Percentiles rank a stretch among this genome's conserved stretches.
Evolutionary conservation across 2,113 vertebrate species (phyloP).

Genomic region (Thamnaconus septentrionalis): DNA sequence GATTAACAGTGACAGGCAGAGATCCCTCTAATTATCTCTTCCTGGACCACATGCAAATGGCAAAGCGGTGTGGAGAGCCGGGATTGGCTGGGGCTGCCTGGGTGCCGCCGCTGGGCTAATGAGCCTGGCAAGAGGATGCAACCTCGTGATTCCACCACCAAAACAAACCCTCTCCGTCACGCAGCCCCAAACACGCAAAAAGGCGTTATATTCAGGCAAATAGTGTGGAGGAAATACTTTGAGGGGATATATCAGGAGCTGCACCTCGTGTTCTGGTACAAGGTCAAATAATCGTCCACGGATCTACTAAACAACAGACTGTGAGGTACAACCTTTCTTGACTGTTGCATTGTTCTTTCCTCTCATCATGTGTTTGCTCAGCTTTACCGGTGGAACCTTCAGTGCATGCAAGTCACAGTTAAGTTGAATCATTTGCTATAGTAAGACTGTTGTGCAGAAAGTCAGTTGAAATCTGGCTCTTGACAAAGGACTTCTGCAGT

Average conservation of each 20-base stretch:
- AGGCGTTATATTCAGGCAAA: constrained; percentile 12
- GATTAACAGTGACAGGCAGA: constrained; percentile 84
- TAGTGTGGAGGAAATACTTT: neutral
- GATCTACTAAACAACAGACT: too few species aligned
- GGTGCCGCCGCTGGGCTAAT: constrained; percentile 60
- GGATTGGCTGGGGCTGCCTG: constrained; percentile 64
- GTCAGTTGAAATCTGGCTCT: constrained; percentile 57
- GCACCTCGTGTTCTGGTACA: too few species aligned
- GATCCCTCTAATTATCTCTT: constrained; percentile 81
- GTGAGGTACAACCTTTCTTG: too few species aligned
- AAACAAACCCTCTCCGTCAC: constrained; percentile 38
- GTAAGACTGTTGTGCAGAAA: constrained; percentile 49
- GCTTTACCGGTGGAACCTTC: too few species aligned
- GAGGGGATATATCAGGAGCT: too few species aligned
- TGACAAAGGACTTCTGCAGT: constrained; percentile 54
- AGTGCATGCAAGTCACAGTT: too few species aligned
- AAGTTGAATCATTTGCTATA: too few species aligned
- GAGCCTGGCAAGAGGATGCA: constrained; percentile 71
- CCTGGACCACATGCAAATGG: constrained; percentile 79
- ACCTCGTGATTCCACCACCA: constrained; percentile 60
- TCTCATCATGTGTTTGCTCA: too few species aligned
- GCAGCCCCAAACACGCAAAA: constrained; percentile 21
- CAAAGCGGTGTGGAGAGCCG: constrained; percentile 51
- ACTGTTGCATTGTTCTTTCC: too few species aligned
- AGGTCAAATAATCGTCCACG: too few species aligned